Evolutionary conservation across 2,113 vertebrate species (phyloP), one percentile per base, ranked within the genome.

Genomic region (Amblyopsis rosae): DNA sequence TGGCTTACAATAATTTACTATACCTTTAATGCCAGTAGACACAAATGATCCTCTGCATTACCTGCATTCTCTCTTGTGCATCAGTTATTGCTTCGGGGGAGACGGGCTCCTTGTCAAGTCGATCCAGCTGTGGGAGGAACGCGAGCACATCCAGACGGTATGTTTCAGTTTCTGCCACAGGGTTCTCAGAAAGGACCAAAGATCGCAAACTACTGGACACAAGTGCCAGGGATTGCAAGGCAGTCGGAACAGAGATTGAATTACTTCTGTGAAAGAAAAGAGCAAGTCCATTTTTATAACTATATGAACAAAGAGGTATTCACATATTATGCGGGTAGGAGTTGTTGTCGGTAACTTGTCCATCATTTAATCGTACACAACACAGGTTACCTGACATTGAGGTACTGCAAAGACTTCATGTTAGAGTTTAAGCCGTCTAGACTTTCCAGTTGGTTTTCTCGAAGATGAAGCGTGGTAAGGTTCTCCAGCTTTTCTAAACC

Each of bases 341-440:
- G 45, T 62, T 19, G 46, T 16, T 63, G 61, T 3, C 26, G 26
- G 26, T 26, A 41, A 41, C 35, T 41, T 41, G 35, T 41, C 35
- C 5, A 8, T 41, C 5, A 41, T 41, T 41, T 41, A 41, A 41
- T 19, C n/a, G 3, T 9, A 17, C n/a, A 10, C 15, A 17, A 1
- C 62, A 15, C 4, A 4, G 15, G 7, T 12, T 82, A 92, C 90
- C 92, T 92, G 76, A 91, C 64, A 63, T 98, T 98, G 59, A 99
- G 91, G 85, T 98, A 98, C 70, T 95, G 93, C 54, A 99, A 88
- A 57, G 91, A 90, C 66, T 90, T 95, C 96, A 98, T 93, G 53
- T 77, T 90, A 3, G 76, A 49, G 12, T 81, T 93, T 75, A 99
- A 94, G 67, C 96, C 96, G 10, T 92, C 84, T 76, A 99, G 79